Evolutionary conservation across 2,797 vertebrate genomes (phyloP), one percentile per base, ranked within the genome.

Genomic region (Microchirus variegatus): DNA sequence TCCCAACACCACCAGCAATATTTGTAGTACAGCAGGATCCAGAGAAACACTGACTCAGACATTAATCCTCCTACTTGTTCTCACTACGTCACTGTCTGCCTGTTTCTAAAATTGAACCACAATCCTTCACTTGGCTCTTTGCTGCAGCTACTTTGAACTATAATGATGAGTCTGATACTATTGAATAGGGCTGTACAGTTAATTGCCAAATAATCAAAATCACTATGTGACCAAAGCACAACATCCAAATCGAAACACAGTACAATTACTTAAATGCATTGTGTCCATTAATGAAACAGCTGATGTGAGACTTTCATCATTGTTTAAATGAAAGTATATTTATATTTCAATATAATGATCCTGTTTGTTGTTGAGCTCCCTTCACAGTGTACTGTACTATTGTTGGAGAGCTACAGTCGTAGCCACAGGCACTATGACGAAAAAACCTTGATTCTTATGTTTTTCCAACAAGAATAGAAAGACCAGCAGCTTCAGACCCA

Each of bases 341-440:
- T 14, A 55, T 67, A 37, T 68, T 72, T 56, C 40, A 52, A 70
- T 52, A 53, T 47, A 45, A 22, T 10, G 18, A 59, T 40, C 47
- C 16, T n/a, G 16, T 63, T 63, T 68, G 17, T 36, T 31, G 15
- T 60, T 67, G 36, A 57, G 41, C 65, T 59, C 59, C 53, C 11
- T 14, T 55, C 63, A 58, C 18, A 69, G 48, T 38, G 53, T 75
- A 67, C 78, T 71, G 5, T 31, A 3, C 31, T 31, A 7, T 31
- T 31, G 31, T 70, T 53, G 53, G 12, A 40, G 53, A 73, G 68
- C 40, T 70, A 22, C 36, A 59, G 36, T 69, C 38, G 13, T 36
- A 63, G 59, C 70, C 73, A 40, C 36, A 13, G 53, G 63, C 58
- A 51, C 43, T 40, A 63, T 63, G 36, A 78, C 63, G 42, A 36